These are phyloP conservation scores for Carollia perspicillata DNA, from an alignment of 2,113 vertebrate genomes.

Conservation along the genomic window DNA sequence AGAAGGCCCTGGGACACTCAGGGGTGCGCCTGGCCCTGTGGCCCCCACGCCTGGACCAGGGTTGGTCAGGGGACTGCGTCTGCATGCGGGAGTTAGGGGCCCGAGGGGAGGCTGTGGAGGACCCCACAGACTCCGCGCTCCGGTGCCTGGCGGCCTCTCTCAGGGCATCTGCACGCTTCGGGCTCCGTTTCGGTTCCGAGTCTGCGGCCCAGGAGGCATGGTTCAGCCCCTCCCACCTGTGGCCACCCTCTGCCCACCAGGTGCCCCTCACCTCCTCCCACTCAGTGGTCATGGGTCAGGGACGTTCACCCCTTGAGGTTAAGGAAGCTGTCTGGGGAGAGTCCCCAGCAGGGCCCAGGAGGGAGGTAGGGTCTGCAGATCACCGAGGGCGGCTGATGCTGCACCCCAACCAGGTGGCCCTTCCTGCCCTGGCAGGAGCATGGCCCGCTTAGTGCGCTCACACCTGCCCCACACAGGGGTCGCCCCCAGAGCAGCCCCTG, in stretches of 20 bases:
- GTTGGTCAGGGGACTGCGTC: no score
- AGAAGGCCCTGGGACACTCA: background rate
- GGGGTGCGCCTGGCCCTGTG: accelerated
- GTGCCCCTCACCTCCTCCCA: no score
- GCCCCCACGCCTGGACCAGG: background rate
- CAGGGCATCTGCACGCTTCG: background rate
- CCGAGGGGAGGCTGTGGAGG: accelerated
- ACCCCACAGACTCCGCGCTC: background rate
- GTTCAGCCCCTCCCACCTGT: background rate
- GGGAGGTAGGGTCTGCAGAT: accelerated
- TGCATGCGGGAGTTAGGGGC: background rate
- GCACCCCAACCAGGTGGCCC: no score
- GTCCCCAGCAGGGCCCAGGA: background rate
- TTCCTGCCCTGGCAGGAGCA: no score
- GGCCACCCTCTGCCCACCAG: no score
- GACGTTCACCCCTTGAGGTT: no score
- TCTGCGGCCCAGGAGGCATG: constrained; percentile 24
- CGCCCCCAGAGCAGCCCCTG: accelerated
- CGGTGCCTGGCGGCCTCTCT: background rate
- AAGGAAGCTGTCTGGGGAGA: background rate
- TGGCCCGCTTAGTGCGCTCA: background rate
- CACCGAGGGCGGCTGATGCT: background rate
- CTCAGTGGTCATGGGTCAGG: background rate
- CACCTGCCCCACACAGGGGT: background rate
- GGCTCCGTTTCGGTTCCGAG: background rate